Percentiles rank a stretch among this genome's conserved stretches.
phyloP scores from a whole-genome alignment of 2,113 vertebrate species.

The Neopipo cinnamomea region DNA sequence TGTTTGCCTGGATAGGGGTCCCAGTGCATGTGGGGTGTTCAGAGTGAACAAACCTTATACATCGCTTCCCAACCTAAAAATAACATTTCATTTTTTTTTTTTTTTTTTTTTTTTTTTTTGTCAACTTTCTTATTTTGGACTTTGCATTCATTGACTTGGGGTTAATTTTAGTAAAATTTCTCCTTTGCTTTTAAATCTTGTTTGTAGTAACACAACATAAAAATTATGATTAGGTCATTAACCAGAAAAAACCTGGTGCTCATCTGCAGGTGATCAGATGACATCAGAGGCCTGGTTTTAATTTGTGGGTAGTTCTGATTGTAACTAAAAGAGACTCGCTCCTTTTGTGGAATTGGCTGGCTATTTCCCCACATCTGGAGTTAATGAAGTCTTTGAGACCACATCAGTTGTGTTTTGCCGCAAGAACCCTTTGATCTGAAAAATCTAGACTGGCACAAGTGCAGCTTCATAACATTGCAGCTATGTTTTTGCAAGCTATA shows the following conservation, averaged over 20 bases:
- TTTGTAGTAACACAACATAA: constrained; percentile 68
- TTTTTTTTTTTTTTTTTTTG: background rate
- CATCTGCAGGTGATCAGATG: constrained; percentile 80
- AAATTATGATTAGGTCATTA: constrained; percentile 74
- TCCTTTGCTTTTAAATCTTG: constrained; percentile 60
- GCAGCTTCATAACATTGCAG: constrained; percentile 79
- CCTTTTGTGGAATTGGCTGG: constrained; percentile 79
- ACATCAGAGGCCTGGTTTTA: constrained; percentile 82
- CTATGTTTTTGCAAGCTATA: constrained; percentile 73
- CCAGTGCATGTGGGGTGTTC: background rate
- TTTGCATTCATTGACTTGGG: background rate
- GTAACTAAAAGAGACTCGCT: constrained; percentile 75
- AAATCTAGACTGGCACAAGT: constrained; percentile 80
- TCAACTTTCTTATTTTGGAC: background rate
- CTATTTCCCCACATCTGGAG: constrained; percentile 87
- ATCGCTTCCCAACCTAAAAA: background rate
- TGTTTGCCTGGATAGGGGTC: background rate
- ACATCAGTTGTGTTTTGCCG: constrained; percentile 89
- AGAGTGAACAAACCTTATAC: background rate
- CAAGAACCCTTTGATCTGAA: constrained; percentile 85
- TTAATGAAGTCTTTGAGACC: constrained; percentile 89
- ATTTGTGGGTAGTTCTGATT: constrained; percentile 84
- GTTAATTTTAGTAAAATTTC: constrained; percentile 33
- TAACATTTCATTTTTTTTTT: background rate
- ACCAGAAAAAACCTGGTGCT: constrained; percentile 63